phyloP scores from a whole-genome alignment of 2,113 vertebrate species.

The Jacana jacana region DNA sequence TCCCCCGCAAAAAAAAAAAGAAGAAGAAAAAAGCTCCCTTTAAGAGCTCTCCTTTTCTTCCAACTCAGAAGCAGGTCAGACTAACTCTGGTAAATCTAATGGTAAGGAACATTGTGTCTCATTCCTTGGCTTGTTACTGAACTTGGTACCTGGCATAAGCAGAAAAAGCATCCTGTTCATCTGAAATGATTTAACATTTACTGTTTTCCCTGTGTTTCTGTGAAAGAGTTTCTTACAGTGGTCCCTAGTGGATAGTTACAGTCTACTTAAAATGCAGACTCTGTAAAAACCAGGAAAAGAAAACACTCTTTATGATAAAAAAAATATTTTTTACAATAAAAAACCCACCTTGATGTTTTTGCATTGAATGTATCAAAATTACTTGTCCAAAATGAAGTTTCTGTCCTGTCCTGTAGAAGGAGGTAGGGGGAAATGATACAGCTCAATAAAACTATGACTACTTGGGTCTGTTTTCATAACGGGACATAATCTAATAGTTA shows the following conservation, averaged over 20 bases:
- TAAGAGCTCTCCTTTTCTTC: neutral
- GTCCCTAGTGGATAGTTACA: conserved; percentile 45
- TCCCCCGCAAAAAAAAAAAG: neutral
- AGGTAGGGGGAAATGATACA: neutral
- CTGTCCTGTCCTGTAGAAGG: neutral
- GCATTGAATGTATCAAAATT: neutral
- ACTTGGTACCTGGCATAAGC: conserved; percentile 29
- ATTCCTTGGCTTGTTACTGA: conserved; percentile 37
- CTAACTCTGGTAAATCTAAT: neutral
- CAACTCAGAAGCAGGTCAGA: neutral
- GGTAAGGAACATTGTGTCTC: conserved; percentile 34
- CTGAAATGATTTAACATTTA: conserved; percentile 43
- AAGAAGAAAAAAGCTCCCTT: neutral
- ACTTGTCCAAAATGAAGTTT: conserved; percentile 37
- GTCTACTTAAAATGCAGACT: conserved; percentile 34
- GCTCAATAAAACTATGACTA: conserved; percentile 23
- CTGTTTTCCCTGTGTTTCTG: conserved; percentile 18
- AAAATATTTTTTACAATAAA: neutral
- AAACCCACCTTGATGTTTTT: conserved; percentile 34
- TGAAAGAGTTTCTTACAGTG: conserved; percentile 29
- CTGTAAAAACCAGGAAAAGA: conserved; percentile 49
- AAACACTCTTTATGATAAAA: conserved; percentile 51
- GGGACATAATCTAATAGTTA: neutral
- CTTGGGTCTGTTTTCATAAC: conserved; percentile 13
- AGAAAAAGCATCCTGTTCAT: conserved; percentile 53